Conservation (phyloP, 2,888 invertebrate species). For the Tipula lateralis region DNA sequence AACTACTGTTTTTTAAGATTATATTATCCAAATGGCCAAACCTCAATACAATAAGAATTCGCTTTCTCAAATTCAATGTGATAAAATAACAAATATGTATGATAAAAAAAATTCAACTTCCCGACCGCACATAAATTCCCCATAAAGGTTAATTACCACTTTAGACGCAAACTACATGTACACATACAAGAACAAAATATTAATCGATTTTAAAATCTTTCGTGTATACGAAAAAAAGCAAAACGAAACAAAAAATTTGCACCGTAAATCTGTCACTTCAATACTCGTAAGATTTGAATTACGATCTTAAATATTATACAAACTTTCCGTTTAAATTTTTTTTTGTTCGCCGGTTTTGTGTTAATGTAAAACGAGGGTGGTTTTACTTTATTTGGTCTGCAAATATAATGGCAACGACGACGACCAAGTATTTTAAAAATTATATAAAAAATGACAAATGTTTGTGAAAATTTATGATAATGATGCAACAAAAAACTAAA, state of each 20-base stretch:
- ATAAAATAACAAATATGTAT: neutral
- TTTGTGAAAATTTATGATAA: neutral
- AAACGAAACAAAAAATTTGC: neutral
- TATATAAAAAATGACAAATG: neutral
- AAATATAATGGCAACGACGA: neutral
- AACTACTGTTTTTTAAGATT: too few species aligned
- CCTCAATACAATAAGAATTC: too few species aligned
- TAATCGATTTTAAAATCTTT: constrained; percentile 20
- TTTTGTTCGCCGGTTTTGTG: neutral
- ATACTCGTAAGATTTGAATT: constrained; percentile 24
- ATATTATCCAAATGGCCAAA: too few species aligned
- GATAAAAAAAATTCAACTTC: neutral
- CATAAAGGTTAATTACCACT: neutral
- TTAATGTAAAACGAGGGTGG: neutral
- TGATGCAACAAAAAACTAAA: neutral
- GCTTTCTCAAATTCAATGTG: neutral
- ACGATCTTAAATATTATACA: constrained; percentile 19
- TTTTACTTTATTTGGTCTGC: neutral
- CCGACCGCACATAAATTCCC: neutral
- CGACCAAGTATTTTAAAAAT: neutral
- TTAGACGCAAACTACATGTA: constrained; percentile 6
- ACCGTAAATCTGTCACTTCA: constrained; percentile 24
- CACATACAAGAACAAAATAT: neutral
- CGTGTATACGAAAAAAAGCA: neutral
- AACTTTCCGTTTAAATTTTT: neutral